These are phyloP conservation scores for Anorthoa munda DNA, from an alignment of 2,888 invertebrate genomes.

Conservation along the genomic window DNA sequence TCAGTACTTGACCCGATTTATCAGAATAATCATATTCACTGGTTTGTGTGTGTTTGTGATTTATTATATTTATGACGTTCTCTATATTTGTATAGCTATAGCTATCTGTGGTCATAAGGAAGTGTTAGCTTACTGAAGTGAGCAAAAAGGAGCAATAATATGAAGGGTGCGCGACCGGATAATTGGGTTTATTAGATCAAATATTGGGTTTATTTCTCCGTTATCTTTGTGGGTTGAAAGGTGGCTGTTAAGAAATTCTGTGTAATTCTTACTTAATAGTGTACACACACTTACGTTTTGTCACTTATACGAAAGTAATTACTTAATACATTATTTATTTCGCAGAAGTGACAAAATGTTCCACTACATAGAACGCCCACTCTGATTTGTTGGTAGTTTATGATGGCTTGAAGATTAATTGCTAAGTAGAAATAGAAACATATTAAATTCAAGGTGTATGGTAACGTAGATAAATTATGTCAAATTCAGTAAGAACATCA, in stretches of 20 bases:
- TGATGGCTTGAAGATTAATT: neutral
- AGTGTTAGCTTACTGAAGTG: constrained; percentile 15
- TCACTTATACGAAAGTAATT: no score
- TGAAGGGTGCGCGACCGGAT: neutral
- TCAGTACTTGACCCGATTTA: constrained; percentile 61
- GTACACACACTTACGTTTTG: no score
- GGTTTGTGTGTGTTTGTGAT: constrained; percentile 5
- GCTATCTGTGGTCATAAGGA: constrained; percentile 28
- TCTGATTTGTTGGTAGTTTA: constrained; percentile 3
- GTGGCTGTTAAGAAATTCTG: constrained; percentile 17
- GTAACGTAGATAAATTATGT: neutral
- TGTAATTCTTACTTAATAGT: neutral
- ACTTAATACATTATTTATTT: constrained; percentile 13
- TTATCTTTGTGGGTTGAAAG: neutral
- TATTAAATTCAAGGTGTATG: neutral
- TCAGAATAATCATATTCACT: constrained; percentile 41
- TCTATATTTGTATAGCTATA: constrained; percentile 14
- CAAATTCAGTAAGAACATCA: neutral
- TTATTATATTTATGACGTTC: constrained; percentile 45
- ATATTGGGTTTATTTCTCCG: neutral
- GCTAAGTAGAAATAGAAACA: constrained; percentile 1
- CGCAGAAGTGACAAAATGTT: constrained; percentile 5
- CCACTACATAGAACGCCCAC: neutral
- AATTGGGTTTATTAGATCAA: constrained; percentile 36
- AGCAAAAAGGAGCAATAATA: constrained; percentile 20